Evolutionary conservation across 92 coral and sea anemone species (phyloP).

Genomic region (Pocillopora grandis): DNA sequence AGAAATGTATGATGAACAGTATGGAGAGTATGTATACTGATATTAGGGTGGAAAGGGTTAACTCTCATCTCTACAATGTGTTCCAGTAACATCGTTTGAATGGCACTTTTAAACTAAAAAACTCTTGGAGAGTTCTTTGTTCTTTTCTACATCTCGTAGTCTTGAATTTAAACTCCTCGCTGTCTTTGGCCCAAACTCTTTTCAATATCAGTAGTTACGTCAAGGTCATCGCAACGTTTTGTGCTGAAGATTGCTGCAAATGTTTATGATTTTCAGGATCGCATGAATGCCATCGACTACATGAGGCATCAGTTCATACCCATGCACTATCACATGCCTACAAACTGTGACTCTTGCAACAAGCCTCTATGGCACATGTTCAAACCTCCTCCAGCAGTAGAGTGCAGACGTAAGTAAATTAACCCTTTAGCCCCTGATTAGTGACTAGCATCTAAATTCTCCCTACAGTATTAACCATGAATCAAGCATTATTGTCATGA

Average conservation of each 20-base stretch:
- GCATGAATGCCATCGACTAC: slow-evolving; percentile 87
- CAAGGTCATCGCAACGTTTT: neutral
- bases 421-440: slow-evolving; percentile 44
- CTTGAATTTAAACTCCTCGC: too few species aligned
- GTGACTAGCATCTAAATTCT: neutral
- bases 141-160: too few species aligned
- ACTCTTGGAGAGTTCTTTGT: too few species aligned
- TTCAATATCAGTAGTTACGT: neutral
- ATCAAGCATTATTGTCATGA: neutral
- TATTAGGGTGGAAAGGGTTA: too few species aligned
- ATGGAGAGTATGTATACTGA: too few species aligned
- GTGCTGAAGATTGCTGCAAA: neutral
- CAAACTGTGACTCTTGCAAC: slow-evolving; percentile 97
- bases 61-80: too few species aligned
- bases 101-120: too few species aligned
- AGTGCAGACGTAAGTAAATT: slow-evolving; percentile 90
- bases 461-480: neutral
- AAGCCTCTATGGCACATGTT: slow-evolving; percentile 99
- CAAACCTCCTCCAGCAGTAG: slow-evolving; percentile 96
- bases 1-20: too few species aligned
- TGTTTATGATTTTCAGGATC: slow-evolving; percentile 65
- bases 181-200: too few species aligned
- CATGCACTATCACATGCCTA: slow-evolving; percentile 97
- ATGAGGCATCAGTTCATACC: slow-evolving; percentile 98
- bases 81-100: too few species aligned